A percentile compares a stretch with the other conserved stretches of the same genome.
These are phyloP conservation scores for Toxotes chatareus DNA, from an alignment of 2,113 vertebrate genomes.

Conservation along the genomic window DNA sequence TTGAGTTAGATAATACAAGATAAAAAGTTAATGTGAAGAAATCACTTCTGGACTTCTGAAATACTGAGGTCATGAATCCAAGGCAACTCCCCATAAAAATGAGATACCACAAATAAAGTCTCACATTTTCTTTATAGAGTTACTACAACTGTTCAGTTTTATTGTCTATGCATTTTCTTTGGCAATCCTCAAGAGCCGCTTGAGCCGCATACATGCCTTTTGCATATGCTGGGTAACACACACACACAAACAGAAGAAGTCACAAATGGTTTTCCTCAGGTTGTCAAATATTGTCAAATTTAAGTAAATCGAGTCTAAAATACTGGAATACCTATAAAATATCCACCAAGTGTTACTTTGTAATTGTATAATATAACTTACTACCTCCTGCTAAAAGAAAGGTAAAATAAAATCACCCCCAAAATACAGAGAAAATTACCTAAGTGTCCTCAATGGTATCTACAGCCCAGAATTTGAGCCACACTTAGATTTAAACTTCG, in stretches of 20 bases:
- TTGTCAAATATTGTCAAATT: neutral
- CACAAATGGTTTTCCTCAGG: neutral
- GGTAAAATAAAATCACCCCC: neutral
- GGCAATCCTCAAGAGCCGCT: neutral
- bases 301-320: neutral
- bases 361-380: neutral
- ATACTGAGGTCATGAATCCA: neutral
- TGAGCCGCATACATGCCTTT: neutral
- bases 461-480: neutral
- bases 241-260: neutral
- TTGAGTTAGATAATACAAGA: neutral
- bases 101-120: neutral
- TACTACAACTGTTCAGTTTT: neutral
- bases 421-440: neutral
- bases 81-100: neutral
- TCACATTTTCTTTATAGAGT: neutral
- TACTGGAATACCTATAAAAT: neutral
- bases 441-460: neutral
- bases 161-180: neutral
- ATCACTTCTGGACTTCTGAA: neutral
- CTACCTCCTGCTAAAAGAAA: neutral
- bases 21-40: neutral
- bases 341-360: neutral
- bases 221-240: neutral
- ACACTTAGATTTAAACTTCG: slow-evolving; percentile 33